Percentiles rank a stretch among this genome's conserved stretches.
These are phyloP conservation scores for Orius insidiosus DNA, from an alignment of 1,140 invertebrate genomes.

Conservation along the genomic window DNA sequence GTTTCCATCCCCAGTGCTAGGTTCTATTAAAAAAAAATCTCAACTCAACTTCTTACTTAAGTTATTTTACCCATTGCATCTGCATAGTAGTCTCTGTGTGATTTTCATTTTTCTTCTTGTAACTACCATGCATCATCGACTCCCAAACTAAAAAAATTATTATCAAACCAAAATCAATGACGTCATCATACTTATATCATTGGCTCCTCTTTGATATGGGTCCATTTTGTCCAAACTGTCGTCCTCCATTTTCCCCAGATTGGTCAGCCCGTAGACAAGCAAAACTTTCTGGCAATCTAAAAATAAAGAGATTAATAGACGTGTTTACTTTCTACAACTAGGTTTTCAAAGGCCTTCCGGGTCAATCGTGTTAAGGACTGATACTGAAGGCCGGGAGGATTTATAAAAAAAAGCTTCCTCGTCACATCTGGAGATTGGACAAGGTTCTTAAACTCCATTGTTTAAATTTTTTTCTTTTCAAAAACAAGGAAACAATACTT, in stretches of 20 bases:
- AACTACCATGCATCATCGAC: slow-evolving; percentile 36
- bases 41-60: too few species aligned
- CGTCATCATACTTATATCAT: slow-evolving; percentile 39
- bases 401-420: too few species aligned
- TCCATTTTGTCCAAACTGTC: slow-evolving; percentile 44
- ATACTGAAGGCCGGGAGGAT: too few species aligned
- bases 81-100: slow-evolving; percentile 23
- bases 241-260: slow-evolving; percentile 42
- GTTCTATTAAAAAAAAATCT: slow-evolving; percentile 15
- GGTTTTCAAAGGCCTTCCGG: too few species aligned
- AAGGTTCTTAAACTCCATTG: too few species aligned
- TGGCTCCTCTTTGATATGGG: slow-evolving; percentile 46
- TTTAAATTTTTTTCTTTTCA: too few species aligned
- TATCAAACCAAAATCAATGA: slow-evolving; percentile 13
- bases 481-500: too few species aligned
- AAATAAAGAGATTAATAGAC: slow-evolving; percentile 13
- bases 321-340: too few species aligned
- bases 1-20: slow-evolving; percentile 22
- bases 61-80: slow-evolving; percentile 27
- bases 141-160: slow-evolving; percentile 45
- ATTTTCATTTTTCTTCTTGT: slow-evolving; percentile 22
- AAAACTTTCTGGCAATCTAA: slow-evolving; percentile 45
- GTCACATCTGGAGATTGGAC: too few species aligned
- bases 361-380: too few species aligned
- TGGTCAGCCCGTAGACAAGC: slow-evolving; percentile 39